Evolutionary conservation across 2,797 vertebrate genomes (phyloP).

Genomic region (Octomys mimax): DNA sequence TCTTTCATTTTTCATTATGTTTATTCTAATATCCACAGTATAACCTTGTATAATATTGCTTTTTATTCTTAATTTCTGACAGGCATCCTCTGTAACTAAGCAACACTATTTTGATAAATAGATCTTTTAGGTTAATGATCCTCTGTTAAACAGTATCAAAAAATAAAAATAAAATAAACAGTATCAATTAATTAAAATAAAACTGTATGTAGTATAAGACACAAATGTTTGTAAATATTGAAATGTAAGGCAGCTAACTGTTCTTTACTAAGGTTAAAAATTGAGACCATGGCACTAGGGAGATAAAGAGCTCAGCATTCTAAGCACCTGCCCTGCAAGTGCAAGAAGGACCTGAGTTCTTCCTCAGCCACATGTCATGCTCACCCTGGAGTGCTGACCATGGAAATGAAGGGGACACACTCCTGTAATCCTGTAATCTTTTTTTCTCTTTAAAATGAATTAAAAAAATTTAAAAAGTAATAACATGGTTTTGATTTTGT

Average conservation of each 20-base stretch:
- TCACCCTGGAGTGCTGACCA: too few species aligned
- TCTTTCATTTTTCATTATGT: background rate
- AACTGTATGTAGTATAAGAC: background rate
- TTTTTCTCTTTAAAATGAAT: too few species aligned
- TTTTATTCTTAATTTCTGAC: background rate
- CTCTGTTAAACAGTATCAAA: background rate
- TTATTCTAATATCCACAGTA: background rate
- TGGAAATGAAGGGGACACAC: too few species aligned
- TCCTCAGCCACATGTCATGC: too few species aligned
- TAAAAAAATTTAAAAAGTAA: background rate
- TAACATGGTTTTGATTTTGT: background rate
- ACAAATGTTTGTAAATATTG: background rate
- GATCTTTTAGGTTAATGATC: background rate
- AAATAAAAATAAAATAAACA: background rate
- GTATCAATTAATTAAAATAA: too few species aligned
- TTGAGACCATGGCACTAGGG: background rate
- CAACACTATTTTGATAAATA: background rate
- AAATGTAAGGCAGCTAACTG: background rate
- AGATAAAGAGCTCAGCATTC: too few species aligned
- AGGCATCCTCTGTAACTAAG: background rate
- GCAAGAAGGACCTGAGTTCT: too few species aligned
- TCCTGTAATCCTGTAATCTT: too few species aligned
- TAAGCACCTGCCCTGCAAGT: too few species aligned
- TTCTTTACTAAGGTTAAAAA: background rate
- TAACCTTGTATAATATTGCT: background rate